Evolutionary conservation across 2,797 vertebrate genomes (phyloP), one percentile per base, ranked within the genome.

Genomic region (Adrianichthys oophorus): DNA sequence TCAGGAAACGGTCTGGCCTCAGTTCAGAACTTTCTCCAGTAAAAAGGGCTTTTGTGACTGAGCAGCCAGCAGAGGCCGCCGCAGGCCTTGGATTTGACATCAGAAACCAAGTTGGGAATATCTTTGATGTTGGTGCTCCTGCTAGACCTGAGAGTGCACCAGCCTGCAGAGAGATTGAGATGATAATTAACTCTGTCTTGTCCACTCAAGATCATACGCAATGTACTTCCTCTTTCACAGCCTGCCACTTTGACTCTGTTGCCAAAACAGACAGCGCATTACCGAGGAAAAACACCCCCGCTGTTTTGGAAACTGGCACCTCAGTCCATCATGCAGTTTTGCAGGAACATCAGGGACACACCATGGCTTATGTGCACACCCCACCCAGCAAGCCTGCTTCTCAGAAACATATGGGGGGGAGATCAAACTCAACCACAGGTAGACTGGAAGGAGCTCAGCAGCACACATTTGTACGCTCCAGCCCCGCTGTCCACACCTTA

Each of bases 1-100:
- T 94, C 59, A 92, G 96, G 72, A 99, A 99, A 84, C 93, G 96
- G 76, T 91, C 93, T 52, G 87, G 93, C 58, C 74, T 91, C 15
- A 87, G 92, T 74, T 92, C 94, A 65, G 94, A 96, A 73, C 78
- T 92, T 64, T 94, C 94, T 41, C 96, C 95, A 58, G 70, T 94
- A 68, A 98, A 98, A 89, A 96, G 95, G 69, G 90, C 90, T 52
- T 93, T 95, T 43, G 84, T 95, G 79, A 90, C 93, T 54, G 92
- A 94, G 74, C 89, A 92, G 67, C 71, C 93, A 65, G 43, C 64
- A 54, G 85, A 76, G 66, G 75, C 62, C 53, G 1, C 61, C n/a
- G 92, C 92, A 51, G 56, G 78, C 69, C 81, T 87, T 48, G 92
- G 90, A 70, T 83, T 80, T 47, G 72, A 72, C 19, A 44, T 70